Conservation (phyloP, 92 coral and sea anemone species). For the Hydrozoanthus gracilis region DNA sequence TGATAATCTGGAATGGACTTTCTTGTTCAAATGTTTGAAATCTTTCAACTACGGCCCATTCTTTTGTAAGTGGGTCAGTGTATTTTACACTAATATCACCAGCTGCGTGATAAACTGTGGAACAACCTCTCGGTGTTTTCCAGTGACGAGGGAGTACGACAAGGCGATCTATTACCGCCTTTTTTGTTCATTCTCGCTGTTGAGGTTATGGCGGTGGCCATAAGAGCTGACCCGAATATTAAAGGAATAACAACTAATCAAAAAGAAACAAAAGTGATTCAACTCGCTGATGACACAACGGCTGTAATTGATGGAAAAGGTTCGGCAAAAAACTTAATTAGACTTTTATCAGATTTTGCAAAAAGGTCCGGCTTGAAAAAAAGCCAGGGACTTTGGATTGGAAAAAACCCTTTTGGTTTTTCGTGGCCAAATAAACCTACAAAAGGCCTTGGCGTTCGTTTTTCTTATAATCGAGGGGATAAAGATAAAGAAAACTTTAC, state of each 20-base stretch:
- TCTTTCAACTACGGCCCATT: background rate
- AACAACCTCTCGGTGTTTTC: no score
- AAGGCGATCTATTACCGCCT: background rate
- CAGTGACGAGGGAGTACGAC: background rate
- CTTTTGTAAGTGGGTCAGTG: no score
- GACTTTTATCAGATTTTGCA: background rate
- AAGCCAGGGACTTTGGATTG: slow-evolving; percentile 6
- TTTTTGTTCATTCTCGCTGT: slow-evolving; percentile 1
- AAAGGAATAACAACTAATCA: background rate
- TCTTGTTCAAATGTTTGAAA: background rate
- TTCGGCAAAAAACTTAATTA: slow-evolving; percentile 3
- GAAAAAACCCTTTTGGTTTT: background rate
- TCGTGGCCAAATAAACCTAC: background rate
- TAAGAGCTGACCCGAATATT: background rate
- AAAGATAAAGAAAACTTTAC: background rate
- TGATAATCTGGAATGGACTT: background rate
- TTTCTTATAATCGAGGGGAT: background rate
- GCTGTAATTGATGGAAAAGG: slow-evolving; percentile 9
- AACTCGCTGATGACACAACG: slow-evolving; percentile 19
- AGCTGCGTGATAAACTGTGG: no score
- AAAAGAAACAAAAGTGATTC: background rate
- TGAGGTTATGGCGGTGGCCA: background rate
- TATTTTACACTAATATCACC: background rate
- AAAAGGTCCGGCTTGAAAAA: background rate
- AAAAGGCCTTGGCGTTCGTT: background rate